Conservation (phyloP, 2,113 vertebrate species). For the Poecilia latipinna region DNA sequence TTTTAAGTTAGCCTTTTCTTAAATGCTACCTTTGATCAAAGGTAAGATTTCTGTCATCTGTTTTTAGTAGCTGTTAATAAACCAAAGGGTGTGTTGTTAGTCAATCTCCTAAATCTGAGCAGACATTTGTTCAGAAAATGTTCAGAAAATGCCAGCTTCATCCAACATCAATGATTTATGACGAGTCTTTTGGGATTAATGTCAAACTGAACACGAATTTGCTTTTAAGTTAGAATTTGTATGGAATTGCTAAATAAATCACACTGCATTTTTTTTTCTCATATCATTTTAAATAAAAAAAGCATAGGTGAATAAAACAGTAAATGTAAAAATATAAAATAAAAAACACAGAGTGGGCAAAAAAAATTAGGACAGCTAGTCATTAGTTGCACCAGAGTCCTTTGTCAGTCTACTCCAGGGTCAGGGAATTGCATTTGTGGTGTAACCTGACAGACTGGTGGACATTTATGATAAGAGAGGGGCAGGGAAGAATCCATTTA, state of each 20-base stretch:
- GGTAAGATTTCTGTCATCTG: background rate
- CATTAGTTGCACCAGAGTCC: conserved; percentile 75
- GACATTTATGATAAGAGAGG: conserved; percentile 77
- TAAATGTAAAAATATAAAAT: conserved; percentile 17
- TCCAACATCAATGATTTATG: background rate
- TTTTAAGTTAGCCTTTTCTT: too few relatives aligned
- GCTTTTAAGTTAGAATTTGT: conserved; percentile 2
- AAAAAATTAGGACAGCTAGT: conserved; percentile 74
- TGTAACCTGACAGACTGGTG: conserved; percentile 65
- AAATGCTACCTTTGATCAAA: background rate
- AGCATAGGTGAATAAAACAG: conserved; percentile 5
- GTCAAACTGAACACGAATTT: background rate
- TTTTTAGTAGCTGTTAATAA: background rate
- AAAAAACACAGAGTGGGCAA: conserved; percentile 40
- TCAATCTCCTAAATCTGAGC: background rate
- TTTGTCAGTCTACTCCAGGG: conserved; percentile 53
- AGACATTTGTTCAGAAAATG: background rate
- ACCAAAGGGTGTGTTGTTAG: background rate
- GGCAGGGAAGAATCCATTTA: conserved; percentile 72
- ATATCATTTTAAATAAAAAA: background rate
- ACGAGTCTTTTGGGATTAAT: background rate
- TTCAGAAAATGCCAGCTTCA: background rate
- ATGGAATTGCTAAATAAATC: background rate
- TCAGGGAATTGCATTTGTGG: conserved; percentile 73
- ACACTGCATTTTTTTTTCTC: background rate